Conservation (phyloP, 2,113 vertebrate species). For the Tyrannus savana region DNA sequence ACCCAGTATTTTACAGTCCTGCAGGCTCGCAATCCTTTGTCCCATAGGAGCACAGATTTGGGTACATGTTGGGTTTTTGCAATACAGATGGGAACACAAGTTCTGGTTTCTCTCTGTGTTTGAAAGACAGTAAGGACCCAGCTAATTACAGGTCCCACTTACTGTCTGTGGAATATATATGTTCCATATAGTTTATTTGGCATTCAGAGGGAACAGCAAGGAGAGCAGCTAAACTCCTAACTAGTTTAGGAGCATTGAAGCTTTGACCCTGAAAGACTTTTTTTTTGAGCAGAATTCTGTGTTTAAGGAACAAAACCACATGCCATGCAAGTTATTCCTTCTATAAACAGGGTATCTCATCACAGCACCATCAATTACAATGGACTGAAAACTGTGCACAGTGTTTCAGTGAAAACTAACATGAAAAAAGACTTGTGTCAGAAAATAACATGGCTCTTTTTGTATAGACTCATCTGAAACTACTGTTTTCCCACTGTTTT, state of each 20-base stretch:
- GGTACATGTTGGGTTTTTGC: fast-evolving
- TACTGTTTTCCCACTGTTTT: background rate
- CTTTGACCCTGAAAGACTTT: background rate
- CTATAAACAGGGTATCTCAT: background rate
- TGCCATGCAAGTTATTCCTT: background rate
- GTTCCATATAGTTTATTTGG: background rate
- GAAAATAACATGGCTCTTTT: background rate
- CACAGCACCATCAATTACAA: background rate
- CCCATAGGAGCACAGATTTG: background rate
- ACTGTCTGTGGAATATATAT: background rate
- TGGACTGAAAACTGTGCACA: background rate
- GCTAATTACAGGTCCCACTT: background rate
- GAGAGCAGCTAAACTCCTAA: background rate
- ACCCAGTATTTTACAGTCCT: background rate
- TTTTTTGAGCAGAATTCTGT: background rate
- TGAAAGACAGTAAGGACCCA: background rate
- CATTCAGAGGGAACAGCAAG: background rate
- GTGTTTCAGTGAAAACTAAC: background rate
- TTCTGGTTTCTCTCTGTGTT: background rate
- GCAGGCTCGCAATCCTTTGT: background rate
- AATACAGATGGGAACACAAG: background rate
- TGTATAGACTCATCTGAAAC: background rate
- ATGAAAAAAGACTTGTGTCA: background rate
- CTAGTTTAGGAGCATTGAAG: background rate
- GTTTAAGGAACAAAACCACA: background rate